A percentile compares a stretch with the other conserved stretches of the same genome.
Conservation (phyloP, 2,888 invertebrate genomes). For the Cremastobaeus sp. region DNA sequence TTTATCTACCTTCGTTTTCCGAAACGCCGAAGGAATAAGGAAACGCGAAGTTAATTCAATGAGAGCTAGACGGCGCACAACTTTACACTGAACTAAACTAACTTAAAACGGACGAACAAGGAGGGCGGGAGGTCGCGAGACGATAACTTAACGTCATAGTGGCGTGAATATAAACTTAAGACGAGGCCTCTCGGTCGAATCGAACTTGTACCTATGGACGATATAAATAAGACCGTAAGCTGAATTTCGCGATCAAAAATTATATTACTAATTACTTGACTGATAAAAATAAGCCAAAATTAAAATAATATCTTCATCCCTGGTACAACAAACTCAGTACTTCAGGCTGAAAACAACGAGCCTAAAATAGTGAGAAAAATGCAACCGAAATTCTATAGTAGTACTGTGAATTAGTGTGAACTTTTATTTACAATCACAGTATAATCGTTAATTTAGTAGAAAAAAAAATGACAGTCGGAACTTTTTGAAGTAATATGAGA, state of each 20-base stretch:
- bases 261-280: constrained; percentile 39
- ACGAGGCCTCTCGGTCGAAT: constrained; percentile 44
- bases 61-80: constrained; percentile 62
- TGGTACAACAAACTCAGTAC: too few species aligned
- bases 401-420: too few species aligned
- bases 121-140: constrained; percentile 41
- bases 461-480: too few species aligned
- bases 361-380: too few species aligned
- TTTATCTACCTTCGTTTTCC: constrained; percentile 54
- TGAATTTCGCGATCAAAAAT: constrained; percentile 37
- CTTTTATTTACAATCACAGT: too few species aligned
- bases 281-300: constrained; percentile 7
- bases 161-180: constrained; percentile 60
- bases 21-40: constrained; percentile 60
- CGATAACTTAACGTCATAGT: constrained; percentile 59
- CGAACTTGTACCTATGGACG: constrained; percentile 55
- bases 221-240: constrained; percentile 49
- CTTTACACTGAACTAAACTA: constrained; percentile 63
- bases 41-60: constrained; percentile 63
- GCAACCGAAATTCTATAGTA: too few species aligned
- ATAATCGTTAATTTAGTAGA: too few species aligned
- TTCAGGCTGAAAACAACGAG: too few species aligned
- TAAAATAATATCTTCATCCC: too few species aligned
- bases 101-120: constrained; percentile 58
- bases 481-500: too few species aligned